Base-by-base conservation (phyloP, 2,888 invertebrate genomes). In the Polyommatus icarus region DNA sequence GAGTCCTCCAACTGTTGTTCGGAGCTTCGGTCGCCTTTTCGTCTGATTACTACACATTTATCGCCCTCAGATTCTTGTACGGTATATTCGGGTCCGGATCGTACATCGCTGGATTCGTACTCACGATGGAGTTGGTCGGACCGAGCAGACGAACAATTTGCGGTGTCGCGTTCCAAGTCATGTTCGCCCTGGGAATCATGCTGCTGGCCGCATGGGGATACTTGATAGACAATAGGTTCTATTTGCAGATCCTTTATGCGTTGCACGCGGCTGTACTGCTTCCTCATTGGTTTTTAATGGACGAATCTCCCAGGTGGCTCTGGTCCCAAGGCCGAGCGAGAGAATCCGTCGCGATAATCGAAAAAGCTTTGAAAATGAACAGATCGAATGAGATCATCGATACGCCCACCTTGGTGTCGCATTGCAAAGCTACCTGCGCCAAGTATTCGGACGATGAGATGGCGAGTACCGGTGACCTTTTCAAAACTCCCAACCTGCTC, bases 251-350 rank as follows among this genome's bases (percentile, higher is more conserved):
- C 8, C 89, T 97, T 1, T 97, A 97, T 86, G 98, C 96, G 0
- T 87, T 96, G 76, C 98, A 98, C 85, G 96, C 97, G 76, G 90
- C 95, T 3, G 84, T 97, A 0, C 92, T 98, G 36, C 88, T 98
- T 78, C 96, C 96, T 20, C 97, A 98, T 87, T 97, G 97, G 96
- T 96, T 98, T 95, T 85, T 97, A 46, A 96, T 98, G 95, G 98
- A 98, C 83, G 98, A 98, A 90, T 98, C 98, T 50, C 97, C 98
- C 0, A 95, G 98, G 80, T 98, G 98, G 98, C 91, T 98, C 3
- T 98, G 98, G 98, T 95, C 96, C 7, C 97, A 98, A 86, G 98
- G 97, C 1, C 95, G 96, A 40, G 94, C 95, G 1, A 93, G 95
- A 15, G 97, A 98, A 87, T 96, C 97, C 0, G 95, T 97, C 0